Evolutionary conservation across 2,797 vertebrate species (phyloP).

Genomic region (Sebastes matsubarae): DNA sequence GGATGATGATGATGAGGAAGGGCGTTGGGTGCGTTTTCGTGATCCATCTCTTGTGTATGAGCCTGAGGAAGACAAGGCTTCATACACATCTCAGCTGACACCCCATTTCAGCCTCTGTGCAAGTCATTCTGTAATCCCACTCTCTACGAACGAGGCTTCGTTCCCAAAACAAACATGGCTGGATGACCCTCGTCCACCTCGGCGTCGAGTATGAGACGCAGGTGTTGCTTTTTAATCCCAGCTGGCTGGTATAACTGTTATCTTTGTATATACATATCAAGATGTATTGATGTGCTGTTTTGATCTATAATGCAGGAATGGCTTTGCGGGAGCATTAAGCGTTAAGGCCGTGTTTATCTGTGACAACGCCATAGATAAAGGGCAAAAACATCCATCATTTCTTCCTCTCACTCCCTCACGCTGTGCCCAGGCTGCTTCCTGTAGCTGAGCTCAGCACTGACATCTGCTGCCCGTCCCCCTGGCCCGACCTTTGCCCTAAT

Average conservation of each 20-base stretch:
- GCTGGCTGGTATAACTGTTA: conserved; percentile 26
- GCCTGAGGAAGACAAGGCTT: not conserved
- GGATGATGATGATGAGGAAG: not conserved
- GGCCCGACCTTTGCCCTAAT: conserved; percentile 54
- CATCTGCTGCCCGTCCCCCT: conserved; percentile 44
- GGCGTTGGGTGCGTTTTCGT: not conserved
- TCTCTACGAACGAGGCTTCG: not conserved
- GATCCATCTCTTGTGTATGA: conserved; percentile 4
- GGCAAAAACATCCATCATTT: conserved; percentile 53
- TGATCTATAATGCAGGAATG: conserved; percentile 8
- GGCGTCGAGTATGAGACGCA: not conserved
- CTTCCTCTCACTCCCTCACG: conserved; percentile 33
- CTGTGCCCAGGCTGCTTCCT: conserved; percentile 57
- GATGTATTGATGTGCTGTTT: conserved; percentile 13
- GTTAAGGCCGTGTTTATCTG: conserved; percentile 30
- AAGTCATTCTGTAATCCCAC: conserved; percentile 9
- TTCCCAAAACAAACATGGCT: conserved; percentile 44
- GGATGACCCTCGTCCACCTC: not conserved
- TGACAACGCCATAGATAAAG: conserved; percentile 32
- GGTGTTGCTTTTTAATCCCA: conserved; percentile 27
- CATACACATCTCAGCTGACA: conserved; percentile 44
- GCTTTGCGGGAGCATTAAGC: not conserved
- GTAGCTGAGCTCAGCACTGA: conserved; percentile 69
- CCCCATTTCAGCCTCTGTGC: conserved; percentile 23
- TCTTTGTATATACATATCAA: conserved; percentile 47